Evolutionary conservation across 2,888 invertebrate genomes (phyloP), one percentile per base, ranked within the genome.

Genomic region (Rhabditoides inermis): DNA sequence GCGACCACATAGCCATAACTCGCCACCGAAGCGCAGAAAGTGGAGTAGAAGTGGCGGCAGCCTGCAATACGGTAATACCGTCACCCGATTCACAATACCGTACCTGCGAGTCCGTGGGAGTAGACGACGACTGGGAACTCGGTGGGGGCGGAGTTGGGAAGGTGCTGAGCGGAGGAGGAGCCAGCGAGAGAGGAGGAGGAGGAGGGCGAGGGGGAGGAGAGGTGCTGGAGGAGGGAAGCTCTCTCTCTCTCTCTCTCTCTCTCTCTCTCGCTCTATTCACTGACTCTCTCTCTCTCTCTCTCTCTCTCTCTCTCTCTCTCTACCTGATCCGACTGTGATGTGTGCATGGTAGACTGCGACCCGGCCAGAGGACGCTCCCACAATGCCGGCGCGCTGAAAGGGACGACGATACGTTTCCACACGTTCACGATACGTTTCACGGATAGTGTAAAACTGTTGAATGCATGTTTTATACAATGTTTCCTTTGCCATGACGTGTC

Each of bases 41-140:
- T 80, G 26, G 83, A 82, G 70, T 84, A 84, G n/a, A 83, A 78
- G 50, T 82, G 83, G 58, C 84, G 76, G 64, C 81, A 81, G 1
- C 82, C 84, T n/a, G n/a, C n/a, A n/a, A n/a, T n/a, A n/a, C n/a
- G n/a, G n/a, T n/a, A n/a, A n/a, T n/a, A n/a, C n/a, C n/a, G n/a
- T n/a, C n/a, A n/a, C n/a, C n/a, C n/a, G n/a, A n/a, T n/a, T n/a
- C n/a, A n/a, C n/a, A n/a, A n/a, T n/a, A n/a, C n/a, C n/a, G n/a
- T n/a, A n/a, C n/a, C n/a, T 1, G 84, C 84, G 27, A 84, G 79
- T 1, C 85, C 85, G 72, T 85, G 85, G 0, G 84, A 84, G 66
- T 85, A 81, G 26, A 85, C 76, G 28, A 85, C 71, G 22, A 84
- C 81, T 37, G 84, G 84, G 53, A 72, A 77, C 35, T 45, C 37